These are phyloP conservation scores for Cydia amplana DNA, from an alignment of 1,140 invertebrate genomes.

Conservation along the genomic window DNA sequence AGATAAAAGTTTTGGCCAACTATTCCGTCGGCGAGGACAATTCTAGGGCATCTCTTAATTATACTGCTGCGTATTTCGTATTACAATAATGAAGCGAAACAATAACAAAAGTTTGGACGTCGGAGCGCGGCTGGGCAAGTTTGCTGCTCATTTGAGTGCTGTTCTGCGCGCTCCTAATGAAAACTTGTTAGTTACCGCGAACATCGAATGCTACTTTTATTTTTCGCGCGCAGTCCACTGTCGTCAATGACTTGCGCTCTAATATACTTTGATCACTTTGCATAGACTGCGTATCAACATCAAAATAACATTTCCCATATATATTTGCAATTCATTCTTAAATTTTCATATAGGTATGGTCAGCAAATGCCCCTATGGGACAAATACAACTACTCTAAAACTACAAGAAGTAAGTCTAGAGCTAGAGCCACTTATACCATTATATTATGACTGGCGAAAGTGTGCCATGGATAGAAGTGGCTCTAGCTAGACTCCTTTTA, in stretches of 20 bases:
- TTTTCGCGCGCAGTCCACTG: conserved; percentile 56
- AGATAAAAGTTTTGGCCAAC: conserved; percentile 70
- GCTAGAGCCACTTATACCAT: too few relatives aligned
- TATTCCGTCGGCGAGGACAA: conserved; percentile 69
- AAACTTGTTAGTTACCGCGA: conserved; percentile 73
- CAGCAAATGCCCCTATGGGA: too few relatives aligned
- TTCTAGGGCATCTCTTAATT: conserved; percentile 74
- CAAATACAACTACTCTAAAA: too few relatives aligned
- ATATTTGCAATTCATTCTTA: too few relatives aligned
- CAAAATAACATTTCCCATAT: neutral
- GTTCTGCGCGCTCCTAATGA: conserved; percentile 69
- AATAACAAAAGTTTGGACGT: conserved; percentile 77
- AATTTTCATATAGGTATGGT: too few relatives aligned
- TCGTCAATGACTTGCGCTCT: conserved; percentile 48
- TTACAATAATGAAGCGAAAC: conserved; percentile 78
- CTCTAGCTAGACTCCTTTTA: too few relatives aligned
- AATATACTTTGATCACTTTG: conserved; percentile 45
- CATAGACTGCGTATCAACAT: neutral
- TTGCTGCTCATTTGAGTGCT: conserved; percentile 72
- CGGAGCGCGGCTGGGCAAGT: conserved; percentile 66
- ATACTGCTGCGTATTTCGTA: conserved; percentile 73
- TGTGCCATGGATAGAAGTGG: too few relatives aligned
- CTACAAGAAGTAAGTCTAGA: too few relatives aligned
- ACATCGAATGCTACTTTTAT: conserved; percentile 67
- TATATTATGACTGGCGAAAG: too few relatives aligned